Conservation (phyloP, 2,113 vertebrate genomes). For the Cygnus atratus region DNA sequence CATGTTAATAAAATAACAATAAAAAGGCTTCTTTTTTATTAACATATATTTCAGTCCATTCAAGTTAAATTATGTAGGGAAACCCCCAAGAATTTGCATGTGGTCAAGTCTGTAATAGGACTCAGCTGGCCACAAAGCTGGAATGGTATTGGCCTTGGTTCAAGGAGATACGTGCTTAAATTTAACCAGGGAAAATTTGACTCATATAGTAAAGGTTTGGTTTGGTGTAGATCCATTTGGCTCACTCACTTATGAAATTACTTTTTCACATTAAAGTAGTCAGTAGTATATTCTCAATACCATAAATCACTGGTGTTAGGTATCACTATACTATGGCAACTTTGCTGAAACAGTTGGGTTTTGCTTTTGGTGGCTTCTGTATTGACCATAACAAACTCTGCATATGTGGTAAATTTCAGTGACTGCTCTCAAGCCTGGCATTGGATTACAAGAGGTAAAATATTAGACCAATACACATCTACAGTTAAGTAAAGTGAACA, state of each 20-base stretch:
- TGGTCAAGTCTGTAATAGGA: conserved; percentile 76
- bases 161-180: conserved; percentile 73
- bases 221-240: conserved; percentile 79
- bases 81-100: conserved; percentile 74
- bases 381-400: conserved; percentile 19
- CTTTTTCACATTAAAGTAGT: conserved; percentile 74
- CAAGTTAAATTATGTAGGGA: conserved; percentile 67
- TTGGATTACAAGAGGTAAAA: conserved; percentile 55
- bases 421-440: conserved; percentile 15
- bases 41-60: conserved; percentile 57
- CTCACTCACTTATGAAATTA: conserved; percentile 61
- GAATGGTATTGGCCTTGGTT: conserved; percentile 54
- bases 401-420: conserved; percentile 29
- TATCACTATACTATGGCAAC: conserved; percentile 39
- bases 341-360: conserved; percentile 48
- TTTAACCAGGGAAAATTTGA: conserved; percentile 78
- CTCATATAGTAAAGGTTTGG: conserved; percentile 75
- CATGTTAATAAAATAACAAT: conserved; percentile 39
- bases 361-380: conserved; percentile 59
- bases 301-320: conserved; percentile 65
- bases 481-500: conserved; percentile 43
- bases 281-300: conserved; percentile 63
- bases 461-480: conserved; percentile 56
- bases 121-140: conserved; percentile 72
- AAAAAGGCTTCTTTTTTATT: conserved; percentile 58